Base-by-base conservation (phyloP, 2,113 vertebrate species). In the Eudyptes chrysolophus region DNA sequence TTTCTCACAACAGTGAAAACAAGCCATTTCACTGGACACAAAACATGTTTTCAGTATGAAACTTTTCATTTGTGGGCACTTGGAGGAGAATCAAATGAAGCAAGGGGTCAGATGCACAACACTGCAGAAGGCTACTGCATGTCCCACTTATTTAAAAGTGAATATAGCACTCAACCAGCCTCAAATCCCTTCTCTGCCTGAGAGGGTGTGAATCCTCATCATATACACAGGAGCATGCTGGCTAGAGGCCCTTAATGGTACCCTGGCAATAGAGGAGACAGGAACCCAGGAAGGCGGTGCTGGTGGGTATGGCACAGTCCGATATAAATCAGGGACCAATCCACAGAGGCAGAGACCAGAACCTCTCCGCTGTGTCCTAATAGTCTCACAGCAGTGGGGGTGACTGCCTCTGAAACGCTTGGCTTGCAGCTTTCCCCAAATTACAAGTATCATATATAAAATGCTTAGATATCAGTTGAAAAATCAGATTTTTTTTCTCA, bases 31-130 rank as follows among this genome's bases (percentile, higher is more conserved):
- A 49, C 21, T 27, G 9, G 27, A n/a, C 30, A 84, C 10, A 42
- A 54, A 52, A 42, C 0, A 10, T 5, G 0, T 30, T 69, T 65
- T 65, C 44, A 20, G 24, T 18, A 54, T 0, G 0, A 78, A 89
- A 18, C 0, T 0, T 57, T 87, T 78, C 7, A 60, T 72, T 55
- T 61, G 18, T 7, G 4, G 10, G 34, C 1, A 2, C 30, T 54
- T 84, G 42, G 13, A 89, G 40, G 13, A 65, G 9, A 84, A 84
- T 11, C 13, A 32, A 78, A 38, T 3, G 25, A 77, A 89, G 15
- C 22, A 80, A 52, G 77, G 30, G 26, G 40, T 13, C 51, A 89
- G 57, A 74, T 7, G 14, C 40, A 74, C 34, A 77, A 36, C 69
- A 49, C 32, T 25, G 14, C 51, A 77, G 30, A 86, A 83, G 27